phyloP scores from a whole-genome alignment of 2,888 invertebrate genomes.

The Ophion ventricosus region DNA sequence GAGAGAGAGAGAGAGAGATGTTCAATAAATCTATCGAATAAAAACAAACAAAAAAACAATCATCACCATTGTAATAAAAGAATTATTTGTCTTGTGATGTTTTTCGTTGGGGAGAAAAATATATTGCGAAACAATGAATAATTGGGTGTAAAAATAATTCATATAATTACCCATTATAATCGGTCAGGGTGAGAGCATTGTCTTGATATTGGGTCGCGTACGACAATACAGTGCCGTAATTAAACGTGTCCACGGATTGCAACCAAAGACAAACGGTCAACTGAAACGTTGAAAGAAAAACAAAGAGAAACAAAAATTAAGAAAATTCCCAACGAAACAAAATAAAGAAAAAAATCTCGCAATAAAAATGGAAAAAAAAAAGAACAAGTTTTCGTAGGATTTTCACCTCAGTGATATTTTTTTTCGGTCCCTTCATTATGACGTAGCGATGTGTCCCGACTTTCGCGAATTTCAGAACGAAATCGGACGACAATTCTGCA shows the following conservation, averaged over 20 bases:
- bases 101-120: too few relatives aligned
- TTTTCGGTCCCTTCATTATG: constrained; percentile 83
- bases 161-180: constrained; percentile 87
- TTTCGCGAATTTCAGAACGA: constrained; percentile 85
- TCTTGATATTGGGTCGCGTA: constrained; percentile 86
- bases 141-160: not conserved
- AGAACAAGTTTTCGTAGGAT: too few relatives aligned
- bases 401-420: constrained; percentile 83
- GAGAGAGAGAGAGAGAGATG: too few relatives aligned
- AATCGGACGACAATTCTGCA: constrained; percentile 84
- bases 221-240: constrained; percentile 89
- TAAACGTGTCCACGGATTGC: constrained; percentile 86
- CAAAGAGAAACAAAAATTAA: too few relatives aligned
- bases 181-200: constrained; percentile 88
- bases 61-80: too few relatives aligned
- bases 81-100: too few relatives aligned
- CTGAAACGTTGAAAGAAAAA: constrained; percentile 75
- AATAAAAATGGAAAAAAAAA: not conserved
- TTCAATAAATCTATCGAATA: too few relatives aligned
- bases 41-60: too few relatives aligned
- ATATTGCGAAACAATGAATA: too few relatives aligned
- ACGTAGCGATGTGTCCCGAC: constrained; percentile 86
- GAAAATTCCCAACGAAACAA: not conserved
- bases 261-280: constrained; percentile 88
- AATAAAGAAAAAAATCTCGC: not conserved